Evolutionary conservation across 2,113 vertebrate genomes (phyloP), one percentile per base, ranked within the genome.

Genomic region (Anguilla japonica): DNA sequence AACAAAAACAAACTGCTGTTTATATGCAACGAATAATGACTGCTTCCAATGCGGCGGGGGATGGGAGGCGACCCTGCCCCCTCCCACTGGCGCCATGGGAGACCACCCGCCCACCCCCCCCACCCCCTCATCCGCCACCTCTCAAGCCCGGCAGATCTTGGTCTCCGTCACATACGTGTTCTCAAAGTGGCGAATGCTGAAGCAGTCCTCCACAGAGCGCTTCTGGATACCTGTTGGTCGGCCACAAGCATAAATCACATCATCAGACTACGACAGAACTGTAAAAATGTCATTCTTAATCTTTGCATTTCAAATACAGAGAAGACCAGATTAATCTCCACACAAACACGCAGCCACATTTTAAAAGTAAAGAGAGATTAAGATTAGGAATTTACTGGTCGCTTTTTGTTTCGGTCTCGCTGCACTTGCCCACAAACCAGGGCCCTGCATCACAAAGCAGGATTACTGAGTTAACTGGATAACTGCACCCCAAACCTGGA

Each of bases 161-260:
- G 97, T 98, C 92, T 97, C 96, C 13, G 97, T 96, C 89, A 98
- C 97, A 89, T 98, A 98, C 87, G 94, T 96, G 89, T 98, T 99
- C 89, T 97, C 97, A 81, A 99, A 99, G 92, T 99, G 98, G 88
- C 93, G 96, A 93, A 99, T 97, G 83, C 95, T 96, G 89, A 94
- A 96, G 86, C 97, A 99, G 15, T 96, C 96, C 87, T 97, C 97
- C 8, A 94, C 95, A 0, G 97, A 96, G 81, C 97, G 96, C 90
- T 98, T 98, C 91, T 98, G 97, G 90, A 98, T 95, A 91, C 96
- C 96, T 94, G 93, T 90, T 83, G 40, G 79, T 8, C 89, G 88
- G 92, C 87, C 50, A 53, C 8, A 53, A 53, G 50, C 50, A 11
- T 53, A 53, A 53, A 53, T 1, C 50, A 11, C 50, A 53, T 53